Evolutionary conservation across 2,113 vertebrate genomes (phyloP), one percentile per base, ranked within the genome.

Genomic region (Lophotis ruficrista): DNA sequence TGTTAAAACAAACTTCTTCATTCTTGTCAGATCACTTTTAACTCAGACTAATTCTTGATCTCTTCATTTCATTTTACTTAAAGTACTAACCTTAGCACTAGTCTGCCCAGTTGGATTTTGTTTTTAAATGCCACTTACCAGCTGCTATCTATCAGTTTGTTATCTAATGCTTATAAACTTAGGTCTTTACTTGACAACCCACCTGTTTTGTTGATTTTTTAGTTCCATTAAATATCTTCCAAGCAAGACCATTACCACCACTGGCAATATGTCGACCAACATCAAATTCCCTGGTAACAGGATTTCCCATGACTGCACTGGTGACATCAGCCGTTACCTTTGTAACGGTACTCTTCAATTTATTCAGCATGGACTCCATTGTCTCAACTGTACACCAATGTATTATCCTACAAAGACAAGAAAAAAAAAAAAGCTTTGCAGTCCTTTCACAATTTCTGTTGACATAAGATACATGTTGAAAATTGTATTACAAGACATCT

Each of bases 191-290:
- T 88, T 75, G 68, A 54, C 51, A 94, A 87, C 98, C 71, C 73
- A 99, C 99, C 99, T 99, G 99, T 96, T 99, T 99, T 64, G 99
- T 99, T 91, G 99, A 99, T 92, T 99, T 99, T 96, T 99, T 99
- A 71, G 98, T 99, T 94, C 99, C 99, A 91, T 99, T 98, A 96
- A 99, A 99, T 96, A 99, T 99, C 97, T 99, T 99, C 99, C 99
- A 99, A 80, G 99, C 98, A 96, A 99, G 97, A 14, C 98, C 99
- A 28, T 98, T 99, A 66, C 99, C 99, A 70, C 99, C 99, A 68
- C 99, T 99, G 90, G 99, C 99, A 51, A 99, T 99, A 82, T 99
- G 99, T 28, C 99, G 98, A 33, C 99, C 99, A 15, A 99, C 99
- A 94, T 99, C 99, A 64, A 99, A 99, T 86, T 99, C 99, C 90